Base-by-base conservation (phyloP, 2,113 vertebrate genomes). In the Delphinapterus leucas region DNA sequence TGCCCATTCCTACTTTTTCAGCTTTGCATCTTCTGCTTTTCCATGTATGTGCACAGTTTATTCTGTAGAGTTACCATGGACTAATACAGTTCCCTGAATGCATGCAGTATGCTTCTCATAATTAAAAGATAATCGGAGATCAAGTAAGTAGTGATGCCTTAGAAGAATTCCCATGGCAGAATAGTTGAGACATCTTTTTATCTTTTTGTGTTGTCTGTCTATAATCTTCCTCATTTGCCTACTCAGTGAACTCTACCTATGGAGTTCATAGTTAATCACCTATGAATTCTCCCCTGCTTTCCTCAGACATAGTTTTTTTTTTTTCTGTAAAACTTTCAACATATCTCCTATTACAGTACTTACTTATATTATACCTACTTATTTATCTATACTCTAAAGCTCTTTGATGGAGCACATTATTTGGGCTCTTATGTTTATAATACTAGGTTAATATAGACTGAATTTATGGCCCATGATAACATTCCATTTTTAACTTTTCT, bases 91-190 rank as follows among this genome's bases (percentile, higher is more conserved):
- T 90, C 23, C 31, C 26, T 82, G 74, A 83, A 70, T 71, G 14
- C 36, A 58, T 88, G 53, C 17, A 71, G 17, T 96, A 26, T 96
- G 76, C 53, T 87, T 91, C 68, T 86, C 49, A 33, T 93, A 93
- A 91, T 83, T 47, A 31, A 93, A 90, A 47, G 23, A n/a, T 82
- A 77, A 61, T 68, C 28, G 67, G 81, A 83, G 20, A 71, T 71
- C 41, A 90, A 44, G 15, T 88, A 53, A 89, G 11, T 87, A 74
- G 21, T 82, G 81, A 68, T 82, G 23, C 31, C 63, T 76, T 91
- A 76, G 74, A 94, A 81, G 58, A 67, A 88, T 82, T 58, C 26
- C 36, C 6, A 44, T 58, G 61, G 44, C 38, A 82, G 28, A 77
- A 47, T 88, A 14, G 23, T 77, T 88, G 71, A 49, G 65, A 38